Percentiles rank a stretch among this genome's conserved stretches.
phyloP scores from a whole-genome alignment of 2,888 invertebrate species.

The Andricus curvator region DNA sequence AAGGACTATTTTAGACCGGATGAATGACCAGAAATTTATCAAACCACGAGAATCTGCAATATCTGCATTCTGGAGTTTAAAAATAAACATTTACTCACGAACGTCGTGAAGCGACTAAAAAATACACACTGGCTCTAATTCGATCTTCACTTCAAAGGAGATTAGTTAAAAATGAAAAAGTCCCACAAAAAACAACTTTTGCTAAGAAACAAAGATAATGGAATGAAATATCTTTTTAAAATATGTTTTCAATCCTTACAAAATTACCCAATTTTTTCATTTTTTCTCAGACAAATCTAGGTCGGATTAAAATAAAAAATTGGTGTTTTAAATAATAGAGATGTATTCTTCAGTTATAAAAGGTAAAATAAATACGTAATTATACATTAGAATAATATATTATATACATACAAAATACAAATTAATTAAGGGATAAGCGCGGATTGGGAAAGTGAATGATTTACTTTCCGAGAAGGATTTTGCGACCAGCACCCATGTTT shows the following conservation, averaged over 20 bases:
- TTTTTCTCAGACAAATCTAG: neutral
- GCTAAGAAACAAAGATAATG: neutral
- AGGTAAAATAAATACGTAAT: constrained; percentile 54
- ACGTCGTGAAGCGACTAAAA: neutral
- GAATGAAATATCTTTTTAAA: constrained; percentile 9
- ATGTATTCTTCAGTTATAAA: constrained; percentile 58
- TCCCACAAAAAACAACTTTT: neutral
- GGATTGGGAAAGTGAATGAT: constrained; percentile 32
- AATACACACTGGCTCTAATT: neutral
- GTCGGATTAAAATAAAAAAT: neutral
- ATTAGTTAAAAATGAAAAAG: neutral
- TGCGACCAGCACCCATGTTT: constrained; percentile 93
- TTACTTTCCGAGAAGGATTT: constrained; percentile 94
- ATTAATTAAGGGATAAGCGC: constrained; percentile 40
- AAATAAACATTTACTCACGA: neutral
- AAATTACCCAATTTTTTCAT: neutral
- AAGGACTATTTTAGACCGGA: neutral
- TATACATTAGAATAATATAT: constrained; percentile 37
- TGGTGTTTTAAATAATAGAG: constrained; percentile 48
- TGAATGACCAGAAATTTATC: constrained; percentile 9
- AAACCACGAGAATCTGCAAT: neutral
- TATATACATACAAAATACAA: constrained; percentile 59
- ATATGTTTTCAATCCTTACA: neutral
- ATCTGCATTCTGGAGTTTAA: neutral
- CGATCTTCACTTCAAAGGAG: neutral